phyloP scores from a whole-genome alignment of 2,113 vertebrate species.

The Morone chrysops region DNA sequence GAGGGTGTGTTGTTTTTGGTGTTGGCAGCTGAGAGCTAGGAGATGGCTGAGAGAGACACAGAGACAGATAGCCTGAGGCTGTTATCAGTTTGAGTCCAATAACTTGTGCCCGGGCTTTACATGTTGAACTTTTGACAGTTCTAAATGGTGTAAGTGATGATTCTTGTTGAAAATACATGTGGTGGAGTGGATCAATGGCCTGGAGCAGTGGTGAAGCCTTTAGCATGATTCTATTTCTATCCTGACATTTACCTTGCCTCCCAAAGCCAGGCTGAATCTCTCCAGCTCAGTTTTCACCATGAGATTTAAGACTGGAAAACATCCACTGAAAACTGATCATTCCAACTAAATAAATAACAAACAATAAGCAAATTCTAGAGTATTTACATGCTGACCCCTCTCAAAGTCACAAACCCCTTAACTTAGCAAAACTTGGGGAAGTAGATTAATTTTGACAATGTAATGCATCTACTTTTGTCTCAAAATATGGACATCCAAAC shows the following conservation, averaged over 20 bases:
- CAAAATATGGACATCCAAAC: no score
- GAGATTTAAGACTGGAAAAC: not conserved
- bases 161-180: slow-evolving; percentile 18
- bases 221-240: slow-evolving; percentile 38
- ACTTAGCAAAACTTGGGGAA: no score
- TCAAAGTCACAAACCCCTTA: no score
- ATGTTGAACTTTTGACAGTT: slow-evolving; percentile 43
- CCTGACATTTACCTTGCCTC: slow-evolving; percentile 47
- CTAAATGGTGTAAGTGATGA: slow-evolving; percentile 51
- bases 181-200: slow-evolving; percentile 10
- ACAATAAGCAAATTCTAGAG: not conserved
- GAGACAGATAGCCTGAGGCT: slow-evolving; percentile 26
- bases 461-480: no score
- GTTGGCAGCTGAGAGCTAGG: slow-evolving; percentile 13
- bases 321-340: not conserved
- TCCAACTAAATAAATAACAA: not conserved
- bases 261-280: not conserved
- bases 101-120: slow-evolving; percentile 26
- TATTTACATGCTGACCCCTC: no score
- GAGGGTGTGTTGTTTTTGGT: slow-evolving; percentile 36
- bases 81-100: slow-evolving; percentile 40
- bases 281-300: not conserved
- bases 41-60: not conserved
- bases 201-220: not conserved
- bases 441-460: no score